These are phyloP conservation scores for Tiliacea aurago DNA, from an alignment of 2,888 invertebrate genomes.

Conservation along the genomic window DNA sequence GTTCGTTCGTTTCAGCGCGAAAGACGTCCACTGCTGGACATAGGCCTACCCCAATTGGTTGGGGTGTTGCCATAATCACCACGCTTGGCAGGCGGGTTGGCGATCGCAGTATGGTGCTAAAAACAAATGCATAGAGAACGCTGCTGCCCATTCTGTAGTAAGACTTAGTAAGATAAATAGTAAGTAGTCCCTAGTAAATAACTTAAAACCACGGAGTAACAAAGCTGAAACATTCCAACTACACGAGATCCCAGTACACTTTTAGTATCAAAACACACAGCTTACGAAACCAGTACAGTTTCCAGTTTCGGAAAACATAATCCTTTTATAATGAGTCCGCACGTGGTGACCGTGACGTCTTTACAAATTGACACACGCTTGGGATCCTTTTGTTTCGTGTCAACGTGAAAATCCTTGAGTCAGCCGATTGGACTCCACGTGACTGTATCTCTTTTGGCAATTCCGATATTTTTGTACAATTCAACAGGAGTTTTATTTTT, in stretches of 20 bases:
- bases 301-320: constrained; percentile 14
- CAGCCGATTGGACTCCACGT: neutral
- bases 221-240: neutral
- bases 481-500: neutral
- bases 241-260: neutral
- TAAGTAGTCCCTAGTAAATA: no score
- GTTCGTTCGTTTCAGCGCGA: no score
- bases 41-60: no score
- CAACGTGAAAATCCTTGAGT: neutral
- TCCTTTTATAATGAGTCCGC: constrained; percentile 45
- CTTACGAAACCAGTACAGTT: neutral
- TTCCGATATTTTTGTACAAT: neutral
- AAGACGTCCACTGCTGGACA: no score
- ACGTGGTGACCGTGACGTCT: constrained; percentile 6
- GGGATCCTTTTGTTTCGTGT: neutral
- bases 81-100: no score
- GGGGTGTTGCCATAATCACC: no score
- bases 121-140: no score
- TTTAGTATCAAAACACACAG: neutral
- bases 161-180: no score
- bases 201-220: no score
- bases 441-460: neutral
- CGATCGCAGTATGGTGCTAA: no score
- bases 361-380: constrained; percentile 35
- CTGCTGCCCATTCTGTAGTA: no score